Base-by-base conservation (phyloP, 1,140 invertebrate species). In the Pseudomyrmex dendroicus region DNA sequence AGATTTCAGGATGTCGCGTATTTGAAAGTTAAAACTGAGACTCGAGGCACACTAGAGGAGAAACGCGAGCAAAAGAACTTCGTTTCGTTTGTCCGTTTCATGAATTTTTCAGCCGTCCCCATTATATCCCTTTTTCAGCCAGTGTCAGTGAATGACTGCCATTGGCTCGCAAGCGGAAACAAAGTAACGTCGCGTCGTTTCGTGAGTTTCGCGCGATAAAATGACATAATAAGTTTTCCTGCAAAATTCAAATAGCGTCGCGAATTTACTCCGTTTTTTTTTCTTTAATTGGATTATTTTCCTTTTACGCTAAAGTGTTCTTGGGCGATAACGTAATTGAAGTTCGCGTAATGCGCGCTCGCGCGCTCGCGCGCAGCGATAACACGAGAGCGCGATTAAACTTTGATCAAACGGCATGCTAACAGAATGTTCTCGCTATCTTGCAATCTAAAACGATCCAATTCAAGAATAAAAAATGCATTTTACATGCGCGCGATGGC, bases 41-140 rank as follows among this genome's bases (percentile, higher is more conserved):
- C 50, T 82, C 52, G 46, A 83, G 10, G 20, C 9, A 15, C 10
- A 15, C 12, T 13, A 72, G 59, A 13, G 59, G 25, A 25, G 3
- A 25, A 13, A 15, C 22, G n/a, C 9, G 25, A 61, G 54, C 25
- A 57, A 73, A 83, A 82, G 87, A 73, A 83, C 50, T 57, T 50
- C 48, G 84, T 84, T 59, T 48, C 48, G 67, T 83, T 76, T 84
- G 84, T 89, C 86, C 93, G 93, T 92, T 96, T 95, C 96, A 90
- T 96, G 94, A 93, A 96, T 95, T 91, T 96, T 96, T 86, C 95
- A 95, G 10, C 44, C 12, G 10, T 59, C 20, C 12, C 3, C 15
- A 54, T 88, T 77, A 54, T 66, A 76, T 66, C 25, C 13, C 64
- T 68, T 50, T 17, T 63, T 44, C 52, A 66, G 50, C 1, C 20